Evolutionary conservation across 2,888 invertebrate genomes (phyloP).

Genomic region (Phragmatobia fuliginosa): DNA sequence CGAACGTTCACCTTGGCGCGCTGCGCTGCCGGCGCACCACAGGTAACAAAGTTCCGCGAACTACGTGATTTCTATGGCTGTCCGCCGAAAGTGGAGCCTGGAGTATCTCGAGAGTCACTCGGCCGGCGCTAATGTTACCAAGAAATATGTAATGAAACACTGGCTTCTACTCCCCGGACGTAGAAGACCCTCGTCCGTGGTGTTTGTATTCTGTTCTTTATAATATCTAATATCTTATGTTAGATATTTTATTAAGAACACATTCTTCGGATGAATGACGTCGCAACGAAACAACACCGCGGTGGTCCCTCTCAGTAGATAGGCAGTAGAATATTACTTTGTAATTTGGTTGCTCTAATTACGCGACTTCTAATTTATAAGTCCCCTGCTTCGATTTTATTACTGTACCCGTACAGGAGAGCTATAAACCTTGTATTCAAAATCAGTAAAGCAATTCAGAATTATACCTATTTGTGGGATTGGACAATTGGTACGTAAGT

Average conservation of each 20-base stretch:
- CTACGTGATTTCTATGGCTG: slow-evolving; percentile 85
- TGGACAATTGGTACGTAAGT: slow-evolving; percentile 29
- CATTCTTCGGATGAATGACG: slow-evolving; percentile 36
- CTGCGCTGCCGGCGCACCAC: slow-evolving; percentile 81
- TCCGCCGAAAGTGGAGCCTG: slow-evolving; percentile 81
- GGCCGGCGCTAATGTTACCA: slow-evolving; percentile 72
- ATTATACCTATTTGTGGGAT: slow-evolving; percentile 29
- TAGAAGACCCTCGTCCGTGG: slow-evolving; percentile 53
- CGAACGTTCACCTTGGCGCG: slow-evolving; percentile 86
- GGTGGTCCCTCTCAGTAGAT: slow-evolving; percentile 67
- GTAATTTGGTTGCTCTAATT: slow-evolving; percentile 63
- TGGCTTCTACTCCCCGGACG: slow-evolving; percentile 54
- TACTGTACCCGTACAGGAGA: slow-evolving; percentile 47
- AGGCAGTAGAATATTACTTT: slow-evolving; percentile 41
- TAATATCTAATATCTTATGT: slow-evolving; percentile 62
- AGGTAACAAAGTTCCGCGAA: slow-evolving; percentile 87
- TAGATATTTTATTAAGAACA: slow-evolving; percentile 43
- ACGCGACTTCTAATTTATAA: slow-evolving; percentile 57
- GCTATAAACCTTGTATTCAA: slow-evolving; percentile 46
- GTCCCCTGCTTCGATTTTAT: slow-evolving; percentile 72
- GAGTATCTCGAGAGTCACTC: slow-evolving; percentile 67
- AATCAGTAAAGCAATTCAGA: slow-evolving; percentile 30
- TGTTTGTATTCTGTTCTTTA: slow-evolving; percentile 58
- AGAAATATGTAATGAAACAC: slow-evolving; percentile 77
- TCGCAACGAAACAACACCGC: slow-evolving; percentile 60